Evolutionary conservation across 1,140 invertebrate species (phyloP).

Genomic region (Nephotettix cincticeps): DNA sequence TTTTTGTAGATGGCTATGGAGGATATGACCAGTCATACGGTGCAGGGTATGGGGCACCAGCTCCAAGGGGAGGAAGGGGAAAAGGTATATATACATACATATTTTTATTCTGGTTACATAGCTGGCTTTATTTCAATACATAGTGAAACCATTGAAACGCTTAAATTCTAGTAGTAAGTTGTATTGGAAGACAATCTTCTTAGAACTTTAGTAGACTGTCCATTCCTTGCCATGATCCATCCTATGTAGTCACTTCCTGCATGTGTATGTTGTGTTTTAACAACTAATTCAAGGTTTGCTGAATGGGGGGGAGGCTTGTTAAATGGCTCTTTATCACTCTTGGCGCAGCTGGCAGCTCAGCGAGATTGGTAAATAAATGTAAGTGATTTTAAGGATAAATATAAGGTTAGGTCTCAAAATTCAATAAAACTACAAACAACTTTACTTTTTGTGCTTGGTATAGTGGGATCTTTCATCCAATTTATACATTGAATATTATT

Average conservation of each 20-base stretch:
- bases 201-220: slow-evolving; percentile 25
- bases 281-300: too few relatives aligned
- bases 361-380: too few relatives aligned
- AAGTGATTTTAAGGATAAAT: too few relatives aligned
- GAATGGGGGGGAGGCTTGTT: too few relatives aligned
- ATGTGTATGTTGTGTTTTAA: not conserved
- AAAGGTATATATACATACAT: slow-evolving; percentile 63
- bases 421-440: too few relatives aligned
- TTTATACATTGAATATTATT: too few relatives aligned
- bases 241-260: not conserved
- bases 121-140: slow-evolving; percentile 31
- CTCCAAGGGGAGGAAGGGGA: slow-evolving; percentile 71
- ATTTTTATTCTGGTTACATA: slow-evolving; percentile 38
- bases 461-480: too few relatives aligned
- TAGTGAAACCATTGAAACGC: slow-evolving; percentile 27
- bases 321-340: too few relatives aligned
- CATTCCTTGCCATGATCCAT: not conserved
- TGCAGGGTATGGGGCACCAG: slow-evolving; percentile 76
- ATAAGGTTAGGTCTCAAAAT: too few relatives aligned
- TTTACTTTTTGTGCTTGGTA: too few relatives aligned
- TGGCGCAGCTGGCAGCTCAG: too few relatives aligned
- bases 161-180: slow-evolving; percentile 24
- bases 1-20: slow-evolving; percentile 65
- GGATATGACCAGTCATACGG: slow-evolving; percentile 74
- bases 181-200: slow-evolving; percentile 29